phyloP scores from a whole-genome alignment of 2,888 invertebrate species.

The Globia sparganii region DNA sequence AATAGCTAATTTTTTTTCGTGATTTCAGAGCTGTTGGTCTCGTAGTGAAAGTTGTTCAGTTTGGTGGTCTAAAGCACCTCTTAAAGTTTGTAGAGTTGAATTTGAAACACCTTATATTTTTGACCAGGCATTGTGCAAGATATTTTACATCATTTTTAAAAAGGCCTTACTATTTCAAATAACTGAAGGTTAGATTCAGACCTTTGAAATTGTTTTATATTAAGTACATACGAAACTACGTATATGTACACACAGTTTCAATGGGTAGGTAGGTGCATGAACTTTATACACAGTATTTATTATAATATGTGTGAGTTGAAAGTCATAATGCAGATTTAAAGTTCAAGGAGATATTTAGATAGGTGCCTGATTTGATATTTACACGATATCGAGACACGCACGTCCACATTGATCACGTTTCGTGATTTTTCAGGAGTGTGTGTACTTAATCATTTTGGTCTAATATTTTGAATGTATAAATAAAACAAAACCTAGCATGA shows the following conservation, averaged over 20 bases:
- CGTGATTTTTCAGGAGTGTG: neutral
- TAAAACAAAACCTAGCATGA: too few species aligned
- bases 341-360: slow-evolving; percentile 53
- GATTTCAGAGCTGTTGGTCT: too few species aligned
- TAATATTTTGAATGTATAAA: neutral
- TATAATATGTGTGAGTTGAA: slow-evolving; percentile 36
- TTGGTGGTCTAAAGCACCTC: too few species aligned
- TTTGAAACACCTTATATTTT: too few species aligned
- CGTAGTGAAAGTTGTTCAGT: too few species aligned
- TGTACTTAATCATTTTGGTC: neutral
- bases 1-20: too few species aligned
- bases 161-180: neutral
- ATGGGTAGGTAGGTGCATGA: neutral
- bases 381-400: slow-evolving; percentile 5
- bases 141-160: neutral
- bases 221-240: neutral
- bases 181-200: neutral
- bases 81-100: too few species aligned
- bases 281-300: neutral
- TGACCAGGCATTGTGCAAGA: neutral
- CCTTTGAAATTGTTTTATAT: neutral
- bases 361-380: slow-evolving; percentile 30
- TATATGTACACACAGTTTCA: too few species aligned
- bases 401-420: slow-evolving; percentile 5
- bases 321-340: slow-evolving; percentile 34